phyloP scores from a whole-genome alignment of 2,113 vertebrate species.

The Chaetops frenatus region DNA sequence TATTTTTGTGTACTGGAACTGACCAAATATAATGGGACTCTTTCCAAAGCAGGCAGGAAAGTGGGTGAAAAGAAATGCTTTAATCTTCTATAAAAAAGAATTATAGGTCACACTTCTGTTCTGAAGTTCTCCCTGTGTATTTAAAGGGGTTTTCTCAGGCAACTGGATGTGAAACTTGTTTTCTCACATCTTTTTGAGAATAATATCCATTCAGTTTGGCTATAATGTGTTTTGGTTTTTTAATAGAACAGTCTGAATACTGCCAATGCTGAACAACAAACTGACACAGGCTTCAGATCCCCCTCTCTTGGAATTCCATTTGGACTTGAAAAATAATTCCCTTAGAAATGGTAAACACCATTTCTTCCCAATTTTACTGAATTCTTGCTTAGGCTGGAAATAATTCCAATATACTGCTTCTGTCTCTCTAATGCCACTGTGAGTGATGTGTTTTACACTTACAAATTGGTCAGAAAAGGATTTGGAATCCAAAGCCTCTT shows the following conservation, averaged over 20 bases:
- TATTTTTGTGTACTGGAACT: not conserved
- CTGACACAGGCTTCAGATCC: not conserved
- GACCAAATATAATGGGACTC: not conserved
- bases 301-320: not conserved
- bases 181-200: not conserved
- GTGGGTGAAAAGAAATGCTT: not conserved
- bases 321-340: constrained; percentile 15
- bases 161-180: not conserved
- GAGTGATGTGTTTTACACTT: not conserved
- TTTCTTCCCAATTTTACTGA: not conserved
- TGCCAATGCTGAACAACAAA: not conserved
- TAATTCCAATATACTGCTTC: not conserved
- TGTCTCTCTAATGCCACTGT: not conserved
- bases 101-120: not conserved
- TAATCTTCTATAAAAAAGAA: not conserved
- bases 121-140: not conserved
- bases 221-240: not conserved
- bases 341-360: not conserved
- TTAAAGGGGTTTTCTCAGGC: not conserved
- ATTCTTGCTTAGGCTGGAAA: constrained; percentile 21
- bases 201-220: not conserved
- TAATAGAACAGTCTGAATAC: not conserved
- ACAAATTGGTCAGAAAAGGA: not conserved
- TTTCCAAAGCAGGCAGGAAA: not conserved
- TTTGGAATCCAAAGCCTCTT: not conserved